Evolutionary conservation across 2,888 invertebrate genomes (phyloP).

Genomic region (Pyrrhosoma nymphula): DNA sequence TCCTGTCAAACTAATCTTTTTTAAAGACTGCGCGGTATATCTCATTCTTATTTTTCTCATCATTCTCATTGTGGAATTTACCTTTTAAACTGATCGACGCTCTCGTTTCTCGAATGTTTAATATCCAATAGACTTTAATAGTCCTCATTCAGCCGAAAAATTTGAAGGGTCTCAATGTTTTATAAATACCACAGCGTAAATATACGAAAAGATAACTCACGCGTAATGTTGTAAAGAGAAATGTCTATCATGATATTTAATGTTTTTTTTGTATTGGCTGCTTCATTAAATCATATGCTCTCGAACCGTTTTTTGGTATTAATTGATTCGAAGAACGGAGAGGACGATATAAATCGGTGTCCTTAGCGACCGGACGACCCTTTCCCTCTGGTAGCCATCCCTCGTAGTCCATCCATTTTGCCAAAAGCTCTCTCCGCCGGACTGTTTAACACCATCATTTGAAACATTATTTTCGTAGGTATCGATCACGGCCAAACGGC

Average conservation of each 20-base stretch:
- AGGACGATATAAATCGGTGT: background rate
- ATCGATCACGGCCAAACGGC: slow-evolving; percentile 52
- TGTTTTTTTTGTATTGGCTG: background rate
- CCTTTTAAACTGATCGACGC: no score
- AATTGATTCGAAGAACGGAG: slow-evolving; percentile 25
- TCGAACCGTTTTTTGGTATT: background rate
- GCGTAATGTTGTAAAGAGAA: background rate
- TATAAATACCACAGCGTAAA: no score
- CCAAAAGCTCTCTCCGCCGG: slow-evolving; percentile 18
- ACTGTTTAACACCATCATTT: slow-evolving; percentile 63
- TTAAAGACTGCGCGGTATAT: no score
- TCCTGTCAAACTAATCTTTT: no score
- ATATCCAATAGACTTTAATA: no score
- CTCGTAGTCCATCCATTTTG: slow-evolving; percentile 40
- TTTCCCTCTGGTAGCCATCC: background rate
- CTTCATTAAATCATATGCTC: background rate
- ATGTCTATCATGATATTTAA: background rate
- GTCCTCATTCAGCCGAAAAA: no score
- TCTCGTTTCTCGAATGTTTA: no score
- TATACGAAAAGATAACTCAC: no score
- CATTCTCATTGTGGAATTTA: no score
- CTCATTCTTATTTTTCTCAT: no score
- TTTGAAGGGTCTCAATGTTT: no score
- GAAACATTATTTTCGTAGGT: slow-evolving; percentile 63
- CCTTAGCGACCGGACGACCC: slow-evolving; percentile 5